Base-by-base conservation (phyloP, 2,797 vertebrate genomes). In the Menidia menidia region DNA sequence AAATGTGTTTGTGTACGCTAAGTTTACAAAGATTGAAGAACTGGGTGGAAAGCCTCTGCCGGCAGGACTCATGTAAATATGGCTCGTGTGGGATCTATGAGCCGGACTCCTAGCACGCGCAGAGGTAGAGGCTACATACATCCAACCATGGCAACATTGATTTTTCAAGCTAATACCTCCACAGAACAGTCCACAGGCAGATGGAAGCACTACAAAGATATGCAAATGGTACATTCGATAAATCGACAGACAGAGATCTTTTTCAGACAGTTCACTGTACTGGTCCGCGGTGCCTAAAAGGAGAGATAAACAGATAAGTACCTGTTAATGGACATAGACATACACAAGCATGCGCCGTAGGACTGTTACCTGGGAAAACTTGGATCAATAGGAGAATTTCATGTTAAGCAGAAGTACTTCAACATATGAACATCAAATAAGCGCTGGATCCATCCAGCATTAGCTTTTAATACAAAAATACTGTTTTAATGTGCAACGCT, bases 161-260 rank as follows among this genome's bases (percentile, higher is more conserved):
- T 95, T 94, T 94, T 92, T 88, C 77, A 83, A 91, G 91, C 90
- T 93, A 94, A 94, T 94, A 92, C 93, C 93, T 92, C 86, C 92
- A 92, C 93, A 90, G 90, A 92, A 91, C 83, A 83, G 88, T 94
- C 93, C 90, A 91, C 91, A 75, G 92, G 85, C 93, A 90, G 92
- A 92, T 91, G 90, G 92, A 92, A 92, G 91, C 89, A 93, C 93
- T 94, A 94, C 93, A 95, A 94, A 95, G 94, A 93, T 94, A 95
- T 95, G 94, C 93, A 94, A 95, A 95, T 94, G 81, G 69, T 56
- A 73, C 79, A 85, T 89, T 94, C 93, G 32, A 94, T 94, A 95
- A 93, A 94, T 94, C 90, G 92, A 94, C 92, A 89, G 85, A 84
- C 85, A 64, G 87, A 92, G 89, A 90, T 93, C 91, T 93, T 92